These are phyloP conservation scores for Lerema accius DNA, from an alignment of 1,140 invertebrate genomes.

Conservation along the genomic window DNA sequence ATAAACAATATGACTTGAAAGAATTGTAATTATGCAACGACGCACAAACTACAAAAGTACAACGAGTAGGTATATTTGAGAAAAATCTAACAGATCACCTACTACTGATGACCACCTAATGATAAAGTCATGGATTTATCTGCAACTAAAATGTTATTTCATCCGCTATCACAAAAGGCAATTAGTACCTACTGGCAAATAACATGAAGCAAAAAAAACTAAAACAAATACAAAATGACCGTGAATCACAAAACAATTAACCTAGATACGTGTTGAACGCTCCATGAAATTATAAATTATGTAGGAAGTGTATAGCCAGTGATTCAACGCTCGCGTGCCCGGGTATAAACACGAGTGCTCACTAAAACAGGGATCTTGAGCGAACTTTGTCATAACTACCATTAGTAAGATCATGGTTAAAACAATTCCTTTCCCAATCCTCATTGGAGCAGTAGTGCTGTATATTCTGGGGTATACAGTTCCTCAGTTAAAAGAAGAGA, in stretches of 20 bases:
- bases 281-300: slow-evolving; percentile 72
- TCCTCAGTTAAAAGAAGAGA: too few relatives aligned
- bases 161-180: not conserved
- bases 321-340: slow-evolving; percentile 58
- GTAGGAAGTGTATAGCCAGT: slow-evolving; percentile 57
- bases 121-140: too few relatives aligned
- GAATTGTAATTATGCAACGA: too few relatives aligned
- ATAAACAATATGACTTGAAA: too few relatives aligned
- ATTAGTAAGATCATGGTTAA: too few relatives aligned
- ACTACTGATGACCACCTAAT: too few relatives aligned
- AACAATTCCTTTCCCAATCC: too few relatives aligned
- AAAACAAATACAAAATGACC: slow-evolving; percentile 46
- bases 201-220: slow-evolving; percentile 21
- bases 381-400: not conserved
- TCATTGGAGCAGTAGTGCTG: too few relatives aligned
- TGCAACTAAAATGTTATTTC: not conserved
- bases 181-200: not conserved
- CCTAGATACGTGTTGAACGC: slow-evolving; percentile 56
- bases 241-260: slow-evolving; percentile 67
- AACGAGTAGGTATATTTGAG: too few relatives aligned
- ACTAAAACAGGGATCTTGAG: slow-evolving; percentile 25
- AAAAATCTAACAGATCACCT: too few relatives aligned
- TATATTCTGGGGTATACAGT: too few relatives aligned
- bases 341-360: not conserved
- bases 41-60: too few relatives aligned